Evolutionary conservation across 2,113 vertebrate species (phyloP), one percentile per base, ranked within the genome.

Genomic region (Callionymus lyra): DNA sequence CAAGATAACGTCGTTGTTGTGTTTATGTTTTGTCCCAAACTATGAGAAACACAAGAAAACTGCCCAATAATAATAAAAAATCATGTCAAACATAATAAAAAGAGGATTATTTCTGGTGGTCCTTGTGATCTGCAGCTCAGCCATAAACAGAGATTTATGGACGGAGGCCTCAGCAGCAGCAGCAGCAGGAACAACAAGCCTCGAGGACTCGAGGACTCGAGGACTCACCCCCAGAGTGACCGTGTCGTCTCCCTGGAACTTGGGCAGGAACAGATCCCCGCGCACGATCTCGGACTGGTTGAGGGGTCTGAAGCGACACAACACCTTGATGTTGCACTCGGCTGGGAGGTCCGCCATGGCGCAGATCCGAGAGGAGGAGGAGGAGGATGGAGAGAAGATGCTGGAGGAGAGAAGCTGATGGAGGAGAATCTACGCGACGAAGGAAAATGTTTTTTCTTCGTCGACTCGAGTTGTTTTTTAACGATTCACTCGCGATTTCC

Each of bases 291-390:
- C 90, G 2, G 88, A 68, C 75, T 90, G 86, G 60, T 90, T 92
- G 35, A 92, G 80, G 6, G 90, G 90, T 27, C 90, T 86, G 66
- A 92, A 91, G 44, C 90, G 84, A 82, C 90, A 92, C 59, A 92
- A 83, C 76, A 92, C 90, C 72, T 89, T 90, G 49, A 92, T 91
- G 77, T 88, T 91, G 59, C 89, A 91, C 55, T 91, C 88, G 41
- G 84, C 78, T 59, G 77, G 72, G 39, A 76, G 62, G 33, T 90
- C 88, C 52, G 88, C 85, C 90, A 92, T 92, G 52, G 76, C 78
- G 78, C 70, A 77, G 74, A 65, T 74, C 74, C 9, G 40, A 16
- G 34, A 21, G 6, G 42, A 38, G 46, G 56, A 53, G 16, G 45
- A 44, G 27, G 18, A 16, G 21, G 12, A 43, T 41, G 27, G 18